Conservation (phyloP, 2,888 invertebrate species). For the Drosophila putrida region DNA sequence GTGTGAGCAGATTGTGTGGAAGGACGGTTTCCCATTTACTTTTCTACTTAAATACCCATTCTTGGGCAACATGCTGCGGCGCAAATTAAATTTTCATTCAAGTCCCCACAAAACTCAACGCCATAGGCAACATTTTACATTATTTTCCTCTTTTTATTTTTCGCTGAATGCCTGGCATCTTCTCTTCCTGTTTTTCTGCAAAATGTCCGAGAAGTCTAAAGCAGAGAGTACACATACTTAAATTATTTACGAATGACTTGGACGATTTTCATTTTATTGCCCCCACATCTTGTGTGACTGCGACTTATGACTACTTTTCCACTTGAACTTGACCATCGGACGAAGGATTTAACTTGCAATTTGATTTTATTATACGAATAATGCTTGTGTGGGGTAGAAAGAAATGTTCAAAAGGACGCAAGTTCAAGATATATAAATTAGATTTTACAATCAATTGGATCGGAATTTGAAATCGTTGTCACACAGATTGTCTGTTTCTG, state of each 20-base stretch:
- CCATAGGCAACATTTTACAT: constrained; percentile 8
- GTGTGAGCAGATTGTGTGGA: constrained; percentile 7
- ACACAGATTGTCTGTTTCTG: background rate
- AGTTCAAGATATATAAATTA: background rate
- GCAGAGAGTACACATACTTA: constrained; percentile 62
- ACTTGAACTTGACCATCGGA: constrained; percentile 66
- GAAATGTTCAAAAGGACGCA: constrained; percentile 1
- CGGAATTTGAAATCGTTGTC: background rate
- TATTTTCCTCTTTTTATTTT: background rate
- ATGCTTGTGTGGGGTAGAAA: constrained; percentile 8
- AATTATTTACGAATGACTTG: constrained; percentile 62
- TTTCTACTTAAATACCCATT: constrained; percentile 43
- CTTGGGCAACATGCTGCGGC: constrained; percentile 46
- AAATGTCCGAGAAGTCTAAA: constrained; percentile 1
- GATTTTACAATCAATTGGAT: background rate
- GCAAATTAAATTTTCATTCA: constrained; percentile 61
- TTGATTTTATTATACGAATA: constrained; percentile 30
- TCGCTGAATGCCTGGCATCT: too few species aligned
- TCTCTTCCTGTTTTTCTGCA: too few species aligned
- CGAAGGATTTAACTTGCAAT: constrained; percentile 45
- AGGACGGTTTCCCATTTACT: constrained; percentile 1
- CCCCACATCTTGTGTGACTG: constrained; percentile 10
- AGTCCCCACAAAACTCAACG: constrained; percentile 39
- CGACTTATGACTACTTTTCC: constrained; percentile 66
- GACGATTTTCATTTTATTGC: constrained; percentile 41